Conservation (phyloP, 1,140 invertebrate species). For the Apis cerana region DNA sequence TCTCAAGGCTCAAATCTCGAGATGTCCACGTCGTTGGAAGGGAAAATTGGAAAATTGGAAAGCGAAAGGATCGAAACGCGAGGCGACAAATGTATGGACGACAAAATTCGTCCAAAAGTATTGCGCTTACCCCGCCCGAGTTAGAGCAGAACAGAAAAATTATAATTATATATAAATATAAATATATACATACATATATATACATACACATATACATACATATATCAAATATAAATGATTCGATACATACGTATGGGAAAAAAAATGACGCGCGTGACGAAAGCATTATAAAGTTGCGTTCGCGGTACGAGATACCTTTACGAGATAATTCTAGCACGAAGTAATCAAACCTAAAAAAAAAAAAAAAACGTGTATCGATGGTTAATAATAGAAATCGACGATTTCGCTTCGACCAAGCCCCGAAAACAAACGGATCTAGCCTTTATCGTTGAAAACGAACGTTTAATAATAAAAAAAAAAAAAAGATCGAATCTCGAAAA, state of each 20-base stretch:
- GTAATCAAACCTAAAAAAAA: slow-evolving; percentile 6
- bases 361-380: slow-evolving; percentile 17
- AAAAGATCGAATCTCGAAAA: too few relatives aligned
- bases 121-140: slow-evolving; percentile 65
- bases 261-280: background rate
- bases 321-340: slow-evolving; percentile 23
- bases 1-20: slow-evolving; percentile 3
- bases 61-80: slow-evolving; percentile 21
- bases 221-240: slow-evolving; percentile 25
- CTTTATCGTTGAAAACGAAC: slow-evolving; percentile 9
- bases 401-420: slow-evolving; percentile 33
- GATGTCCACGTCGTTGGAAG: too few relatives aligned
- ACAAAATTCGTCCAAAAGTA: slow-evolving; percentile 40
- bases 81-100: background rate
- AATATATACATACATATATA: too few relatives aligned
- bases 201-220: too few relatives aligned
- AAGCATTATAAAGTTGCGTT: background rate
- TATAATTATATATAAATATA: background rate
- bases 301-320: slow-evolving; percentile 18
- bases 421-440: slow-evolving; percentile 10
- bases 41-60: background rate
- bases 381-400: slow-evolving; percentile 34
- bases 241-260: slow-evolving; percentile 7
- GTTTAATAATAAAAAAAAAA: background rate
- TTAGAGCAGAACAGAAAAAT: slow-evolving; percentile 8